Base-by-base conservation (phyloP, 2,113 vertebrate genomes). In the Chionis minor region DNA sequence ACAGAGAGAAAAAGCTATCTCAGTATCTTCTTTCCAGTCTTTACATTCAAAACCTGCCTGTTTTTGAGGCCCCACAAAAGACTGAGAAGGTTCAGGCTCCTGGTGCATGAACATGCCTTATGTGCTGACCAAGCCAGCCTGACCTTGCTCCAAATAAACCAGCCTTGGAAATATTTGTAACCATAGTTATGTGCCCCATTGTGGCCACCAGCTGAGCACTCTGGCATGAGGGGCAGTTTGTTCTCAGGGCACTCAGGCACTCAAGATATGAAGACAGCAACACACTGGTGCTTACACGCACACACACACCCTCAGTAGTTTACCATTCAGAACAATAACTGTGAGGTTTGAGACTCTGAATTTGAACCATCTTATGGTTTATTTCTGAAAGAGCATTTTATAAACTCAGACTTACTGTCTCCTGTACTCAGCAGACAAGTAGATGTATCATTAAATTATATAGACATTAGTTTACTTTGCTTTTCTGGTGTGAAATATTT, bases 181-280 rank as follows among this genome's bases (percentile, higher is more conserved):
- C 8, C 14, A 23, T 12, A 71, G 44, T 18, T 18, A 28, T 0
- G 0, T 44, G 47, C 14, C 55, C 51, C 27, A 20, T 51, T 0
- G 0, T 2, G 40, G 22, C 26, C 33, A 83, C 14, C 49, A 49
- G 30, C 33, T 28, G 72, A 74, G 81, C 26, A 30, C 40, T 22
- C 26, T 3, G 3, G 26, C 1, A 4, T 1, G 21, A 47, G 28
- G 9, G 32, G 35, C 78, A 73, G 7, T 16, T 33, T 54, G 20
- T 47, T 22, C 24, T 42, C 22, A 30, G n/a, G 40, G 17, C 38
- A 21, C 13, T 47, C 45, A 52, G 35, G 13, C 6, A 40, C 1
- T 7, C 6, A 40, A 40, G 27, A 40, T 19, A 12, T 2, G 22
- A 59, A 45, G 42, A 26, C 10, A 58, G 32, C 8, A 32, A 55